Evolutionary conservation across 2,888 invertebrate species (phyloP).

Genomic region (Drosophila imparisetae): DNA sequence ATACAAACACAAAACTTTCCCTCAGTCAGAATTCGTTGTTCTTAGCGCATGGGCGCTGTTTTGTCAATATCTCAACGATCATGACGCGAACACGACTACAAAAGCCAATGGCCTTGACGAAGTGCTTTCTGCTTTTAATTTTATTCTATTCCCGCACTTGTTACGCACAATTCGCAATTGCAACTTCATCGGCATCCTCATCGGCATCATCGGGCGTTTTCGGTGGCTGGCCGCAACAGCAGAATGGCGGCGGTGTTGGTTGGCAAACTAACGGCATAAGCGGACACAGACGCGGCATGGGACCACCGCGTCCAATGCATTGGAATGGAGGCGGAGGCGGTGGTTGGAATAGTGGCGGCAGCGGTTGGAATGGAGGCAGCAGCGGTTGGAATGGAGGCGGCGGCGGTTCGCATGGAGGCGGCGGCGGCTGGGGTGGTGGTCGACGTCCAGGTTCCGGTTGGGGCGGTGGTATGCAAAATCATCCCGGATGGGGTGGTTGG

Average conservation of each 20-base stretch:
- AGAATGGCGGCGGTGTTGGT: conserved; percentile 7
- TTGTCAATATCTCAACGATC: conserved; percentile 14
- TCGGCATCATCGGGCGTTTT: conserved; percentile 45
- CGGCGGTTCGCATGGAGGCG: conserved; percentile 8
- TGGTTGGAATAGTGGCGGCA: conserved; percentile 10
- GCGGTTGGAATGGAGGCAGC: conserved; percentile 7
- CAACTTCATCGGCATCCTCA: conserved; percentile 44
- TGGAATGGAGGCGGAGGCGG: conserved; percentile 17
- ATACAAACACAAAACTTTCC: conserved; percentile 6
- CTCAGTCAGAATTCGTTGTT: conserved; percentile 62
- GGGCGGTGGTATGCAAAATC: conserved; percentile 15
- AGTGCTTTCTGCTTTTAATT: conserved; percentile 10
- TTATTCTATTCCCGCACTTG: conserved; percentile 19
- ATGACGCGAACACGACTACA: conserved; percentile 41
- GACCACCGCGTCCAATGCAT: neutral
- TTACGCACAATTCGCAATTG: conserved; percentile 47
- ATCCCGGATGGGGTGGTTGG: conserved; percentile 47
- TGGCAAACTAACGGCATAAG: conserved; percentile 4
- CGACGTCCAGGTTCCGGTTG: conserved; percentile 28
- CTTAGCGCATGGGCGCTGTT: conserved; percentile 41
- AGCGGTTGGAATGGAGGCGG: conserved; percentile 10
- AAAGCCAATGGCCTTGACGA: conserved; percentile 27
- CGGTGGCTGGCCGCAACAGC: conserved; percentile 15
- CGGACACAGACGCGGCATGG: conserved; percentile 6
- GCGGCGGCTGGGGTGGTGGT: neutral